Evolutionary conservation across 1,140 invertebrate species (phyloP).

Genomic region (Apolygus lucorum): DNA sequence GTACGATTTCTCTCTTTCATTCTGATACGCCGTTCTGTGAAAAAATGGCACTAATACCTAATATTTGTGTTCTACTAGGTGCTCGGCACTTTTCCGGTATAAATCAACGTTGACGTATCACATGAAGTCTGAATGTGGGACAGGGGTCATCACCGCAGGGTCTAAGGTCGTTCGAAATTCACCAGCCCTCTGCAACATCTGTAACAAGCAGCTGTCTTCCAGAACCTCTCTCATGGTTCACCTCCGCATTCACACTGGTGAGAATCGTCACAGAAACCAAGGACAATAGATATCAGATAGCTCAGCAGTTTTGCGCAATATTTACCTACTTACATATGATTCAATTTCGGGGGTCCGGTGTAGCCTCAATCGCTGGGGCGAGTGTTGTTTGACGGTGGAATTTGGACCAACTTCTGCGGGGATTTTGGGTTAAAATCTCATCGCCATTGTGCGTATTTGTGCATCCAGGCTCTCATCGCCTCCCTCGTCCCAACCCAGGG

Average conservation of each 20-base stretch:
- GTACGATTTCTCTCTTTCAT: background rate
- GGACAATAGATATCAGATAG: background rate
- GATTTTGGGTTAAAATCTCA: too few species aligned
- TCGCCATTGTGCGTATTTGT: too few species aligned
- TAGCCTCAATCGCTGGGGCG: too few species aligned
- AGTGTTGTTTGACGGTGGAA: too few species aligned
- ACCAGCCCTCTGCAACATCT: constrained; percentile 24
- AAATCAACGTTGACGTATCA: constrained; percentile 28
- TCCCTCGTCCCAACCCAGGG: too few species aligned
- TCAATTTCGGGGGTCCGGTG: background rate
- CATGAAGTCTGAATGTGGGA: constrained; percentile 29
- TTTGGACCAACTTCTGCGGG: too few species aligned
- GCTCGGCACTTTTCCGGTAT: constrained; percentile 27
- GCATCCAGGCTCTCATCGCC: too few species aligned
- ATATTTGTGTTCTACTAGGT: constrained; percentile 18
- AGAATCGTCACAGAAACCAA: too few species aligned
- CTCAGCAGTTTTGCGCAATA: background rate
- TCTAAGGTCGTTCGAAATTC: constrained; percentile 17
- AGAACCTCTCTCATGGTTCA: constrained; percentile 30
- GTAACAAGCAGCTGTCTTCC: constrained; percentile 21
- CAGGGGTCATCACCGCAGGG: constrained; percentile 21
- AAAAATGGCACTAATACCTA: background rate
- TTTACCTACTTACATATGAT: constrained; percentile 8
- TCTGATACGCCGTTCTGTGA: background rate
- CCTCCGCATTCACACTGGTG: constrained; percentile 29